Evolutionary conservation across 2,888 invertebrate species (phyloP).

Genomic region (Lumbricus terrestris): DNA sequence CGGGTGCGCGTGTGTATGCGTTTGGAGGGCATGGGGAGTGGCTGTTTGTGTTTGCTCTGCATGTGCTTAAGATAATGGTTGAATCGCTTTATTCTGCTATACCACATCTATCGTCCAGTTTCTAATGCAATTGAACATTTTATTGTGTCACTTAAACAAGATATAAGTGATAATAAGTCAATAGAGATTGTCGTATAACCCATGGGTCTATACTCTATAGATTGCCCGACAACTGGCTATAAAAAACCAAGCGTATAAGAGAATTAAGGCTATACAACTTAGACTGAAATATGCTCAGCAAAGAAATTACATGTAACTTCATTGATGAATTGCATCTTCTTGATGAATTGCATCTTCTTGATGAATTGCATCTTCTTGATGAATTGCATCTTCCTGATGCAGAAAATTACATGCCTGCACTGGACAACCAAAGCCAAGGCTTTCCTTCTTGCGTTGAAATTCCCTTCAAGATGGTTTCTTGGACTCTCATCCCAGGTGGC

Average conservation of each 20-base stretch:
- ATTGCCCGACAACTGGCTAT: neutral
- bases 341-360: too few relatives aligned
- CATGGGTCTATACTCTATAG: neutral
- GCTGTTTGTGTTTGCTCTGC: neutral
- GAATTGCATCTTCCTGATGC: too few relatives aligned
- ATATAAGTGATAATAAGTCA: too few relatives aligned
- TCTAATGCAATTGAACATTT: neutral
- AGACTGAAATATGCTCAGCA: neutral
- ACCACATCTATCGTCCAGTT: neutral
- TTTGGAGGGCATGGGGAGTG: neutral
- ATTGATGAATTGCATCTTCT: neutral
- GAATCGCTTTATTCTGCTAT: too few relatives aligned
- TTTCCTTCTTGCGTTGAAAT: too few relatives aligned
- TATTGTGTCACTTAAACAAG: neutral
- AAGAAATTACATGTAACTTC: neutral
- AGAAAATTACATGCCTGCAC: too few relatives aligned
- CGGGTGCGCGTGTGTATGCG: neutral
- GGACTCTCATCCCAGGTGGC: neutral
- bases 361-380: neutral
- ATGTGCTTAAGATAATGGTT: neutral
- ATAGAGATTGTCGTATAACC: too few relatives aligned
- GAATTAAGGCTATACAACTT: neutral
- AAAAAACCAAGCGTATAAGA: neutral
- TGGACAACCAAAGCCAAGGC: too few relatives aligned
- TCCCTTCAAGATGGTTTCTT: neutral